Base-by-base conservation (phyloP, 1,140 invertebrate species). In the Drosophila truncata region DNA sequence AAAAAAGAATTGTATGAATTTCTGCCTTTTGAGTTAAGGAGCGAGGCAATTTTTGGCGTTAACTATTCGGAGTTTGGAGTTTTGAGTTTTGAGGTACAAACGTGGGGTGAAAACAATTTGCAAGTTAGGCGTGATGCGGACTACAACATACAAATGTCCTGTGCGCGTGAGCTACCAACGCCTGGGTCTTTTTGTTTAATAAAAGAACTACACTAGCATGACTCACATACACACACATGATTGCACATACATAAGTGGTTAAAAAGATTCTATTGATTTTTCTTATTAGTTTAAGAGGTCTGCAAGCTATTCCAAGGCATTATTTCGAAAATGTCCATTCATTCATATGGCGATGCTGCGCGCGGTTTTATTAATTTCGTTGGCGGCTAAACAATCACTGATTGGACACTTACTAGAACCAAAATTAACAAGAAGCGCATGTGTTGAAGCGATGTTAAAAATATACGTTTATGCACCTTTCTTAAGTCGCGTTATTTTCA, bases 131-230 rank as follows among this genome's bases (percentile, higher is more conserved):
- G 57, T 59, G 25, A 27, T 59, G 57, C 35, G 37, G 57, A 42
- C 57, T 23, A 25, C 52, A 37, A 55, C 52, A 55, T 55, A 55
- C 20, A 66, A 35, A 31, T 66, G 59, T 66, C 63, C 63, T 66
- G 63, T 66, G 63, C 63, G 63, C 63, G 63, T 63, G 63, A 65
- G 63, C 63, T 66, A 66, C 60, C 57, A 44, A 61, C 63, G 57
- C 39, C 63, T 25, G 63, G 42, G 63, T 35, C 63, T 66, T 59
- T 59, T 59, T 66, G 58, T 63, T 66, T 66, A 66, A 66, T 42
- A 62, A 66, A 66, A 44, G 31, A 41, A 63, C 63, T 33, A 46
- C 59, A 62, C 57, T 31, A 6, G 62, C 62, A 14, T 63, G 14
- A 31, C 18, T 23, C 57, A 62, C 62, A 44, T n/a, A 65, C 62